phyloP scores from a whole-genome alignment of 2,888 invertebrate genomes.

The Nowickia ferox region DNA sequence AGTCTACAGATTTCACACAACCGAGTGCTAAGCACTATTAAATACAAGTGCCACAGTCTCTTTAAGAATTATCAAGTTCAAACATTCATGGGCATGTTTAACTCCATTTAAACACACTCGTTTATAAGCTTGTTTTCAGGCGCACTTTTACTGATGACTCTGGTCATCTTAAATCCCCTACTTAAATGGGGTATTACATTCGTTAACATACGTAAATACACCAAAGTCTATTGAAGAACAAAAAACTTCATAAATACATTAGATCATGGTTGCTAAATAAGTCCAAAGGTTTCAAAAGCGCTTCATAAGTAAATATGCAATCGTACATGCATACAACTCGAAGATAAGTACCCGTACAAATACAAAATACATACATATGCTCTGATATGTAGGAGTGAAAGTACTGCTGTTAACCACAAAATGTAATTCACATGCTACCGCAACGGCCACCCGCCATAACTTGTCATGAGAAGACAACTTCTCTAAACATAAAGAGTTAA shows the following conservation, averaged over 20 bases:
- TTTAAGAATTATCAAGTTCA: constrained; percentile 29
- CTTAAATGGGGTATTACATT: constrained; percentile 57
- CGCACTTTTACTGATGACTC: constrained; percentile 39
- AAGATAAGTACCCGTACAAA: not conserved
- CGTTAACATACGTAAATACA: constrained; percentile 8
- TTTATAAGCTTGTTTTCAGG: constrained; percentile 17
- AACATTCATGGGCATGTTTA: constrained; percentile 9
- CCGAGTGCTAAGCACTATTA: not conserved
- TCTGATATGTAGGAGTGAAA: not conserved
- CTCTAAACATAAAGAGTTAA: constrained; percentile 36
- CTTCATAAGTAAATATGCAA: not conserved
- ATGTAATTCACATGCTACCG: constrained; percentile 57
- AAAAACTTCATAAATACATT: constrained; percentile 45
- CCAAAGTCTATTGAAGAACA: constrained; percentile 1
- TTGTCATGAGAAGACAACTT: constrained; percentile 63
- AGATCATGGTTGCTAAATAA: constrained; percentile 54
- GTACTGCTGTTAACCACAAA: constrained; percentile 54
- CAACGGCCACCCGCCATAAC: constrained; percentile 33
- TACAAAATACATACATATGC: not conserved
- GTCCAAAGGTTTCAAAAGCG: constrained; percentile 46
- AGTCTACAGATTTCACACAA: constrained; percentile 7
- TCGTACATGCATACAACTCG: not conserved
- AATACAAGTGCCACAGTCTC: not conserved
- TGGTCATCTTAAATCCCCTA: constrained; percentile 65
- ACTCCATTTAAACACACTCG: not conserved